Evolutionary conservation across 2,888 invertebrate genomes (phyloP).

Genomic region (Carabus problematicus): DNA sequence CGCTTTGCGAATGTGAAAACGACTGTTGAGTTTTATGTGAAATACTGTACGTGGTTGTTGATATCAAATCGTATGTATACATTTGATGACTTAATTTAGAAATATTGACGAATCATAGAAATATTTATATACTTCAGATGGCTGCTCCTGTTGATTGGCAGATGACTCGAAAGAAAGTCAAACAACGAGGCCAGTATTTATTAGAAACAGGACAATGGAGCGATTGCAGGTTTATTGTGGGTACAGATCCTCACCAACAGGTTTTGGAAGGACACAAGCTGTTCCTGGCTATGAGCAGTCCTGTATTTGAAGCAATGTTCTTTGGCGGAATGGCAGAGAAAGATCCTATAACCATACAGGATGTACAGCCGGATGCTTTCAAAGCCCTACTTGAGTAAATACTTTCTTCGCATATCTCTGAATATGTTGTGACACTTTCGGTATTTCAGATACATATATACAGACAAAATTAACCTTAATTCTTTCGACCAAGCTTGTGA

Average conservation of each 20-base stretch:
- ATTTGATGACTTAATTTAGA: background rate
- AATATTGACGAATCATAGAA: too few species aligned
- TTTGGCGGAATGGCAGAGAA: constrained; percentile 84
- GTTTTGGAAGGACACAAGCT: constrained; percentile 79
- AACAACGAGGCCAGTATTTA: constrained; percentile 76
- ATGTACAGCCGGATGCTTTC: constrained; percentile 87
- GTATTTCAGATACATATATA: constrained; percentile 76
- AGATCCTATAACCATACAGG: constrained; percentile 77
- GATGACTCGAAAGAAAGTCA: constrained; percentile 72
- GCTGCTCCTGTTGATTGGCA: constrained; percentile 77
- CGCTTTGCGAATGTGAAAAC: background rate
- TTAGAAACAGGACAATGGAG: constrained; percentile 84
- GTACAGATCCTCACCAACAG: constrained; percentile 78
- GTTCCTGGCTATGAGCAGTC: constrained; percentile 84
- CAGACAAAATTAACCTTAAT: constrained; percentile 78
- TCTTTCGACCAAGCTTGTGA: constrained; percentile 89
- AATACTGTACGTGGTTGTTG: constrained; percentile 1
- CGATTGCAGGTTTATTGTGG: constrained; percentile 83
- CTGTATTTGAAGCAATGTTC: constrained; percentile 90
- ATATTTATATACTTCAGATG: constrained; percentile 54
- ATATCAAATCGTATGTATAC: constrained; percentile 3
- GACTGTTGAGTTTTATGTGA: constrained; percentile 12
- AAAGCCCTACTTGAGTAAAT: constrained; percentile 77
- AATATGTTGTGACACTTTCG: constrained; percentile 4
- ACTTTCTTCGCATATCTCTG: constrained; percentile 8